Evolutionary conservation across 2,797 vertebrate species (phyloP).

Genomic region (Pterois miles): DNA sequence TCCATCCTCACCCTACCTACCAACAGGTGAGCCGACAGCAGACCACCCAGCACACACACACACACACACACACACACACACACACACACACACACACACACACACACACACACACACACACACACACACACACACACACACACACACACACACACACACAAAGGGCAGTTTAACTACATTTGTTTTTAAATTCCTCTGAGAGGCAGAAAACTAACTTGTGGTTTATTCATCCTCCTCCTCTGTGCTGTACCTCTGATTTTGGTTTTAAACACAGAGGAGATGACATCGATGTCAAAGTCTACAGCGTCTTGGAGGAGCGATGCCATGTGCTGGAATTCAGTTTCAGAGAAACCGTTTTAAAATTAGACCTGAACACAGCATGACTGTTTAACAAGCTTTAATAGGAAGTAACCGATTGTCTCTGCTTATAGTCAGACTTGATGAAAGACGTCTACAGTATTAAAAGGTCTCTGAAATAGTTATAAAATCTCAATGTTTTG

Average conservation of each 20-base stretch:
- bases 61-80: not conserved
- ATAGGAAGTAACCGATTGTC: too few relatives aligned
- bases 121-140: not conserved
- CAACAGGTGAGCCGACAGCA: conserved; percentile 75
- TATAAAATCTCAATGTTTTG: too few relatives aligned
- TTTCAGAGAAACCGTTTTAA: conserved; percentile 68
- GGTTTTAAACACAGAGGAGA: conserved; percentile 96
- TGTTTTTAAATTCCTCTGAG: too few relatives aligned
- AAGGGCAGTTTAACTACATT: not conserved
- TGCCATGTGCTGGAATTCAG: conserved; percentile 94
- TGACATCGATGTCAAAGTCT: conserved; percentile 96
- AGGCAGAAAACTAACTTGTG: too few relatives aligned
- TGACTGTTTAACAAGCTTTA: too few relatives aligned
- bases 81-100: too few relatives aligned
- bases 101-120: too few relatives aligned
- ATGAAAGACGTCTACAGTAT: not conserved
- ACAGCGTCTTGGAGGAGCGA: conserved; percentile 90
- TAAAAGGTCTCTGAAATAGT: not conserved
- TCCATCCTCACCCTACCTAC: conserved; percentile 83
- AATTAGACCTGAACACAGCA: not conserved
- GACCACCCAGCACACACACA: too few relatives aligned
- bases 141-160: conserved; percentile 12
- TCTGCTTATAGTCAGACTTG: too few relatives aligned
- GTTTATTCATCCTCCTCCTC: not conserved
- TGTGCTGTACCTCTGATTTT: conserved; percentile 96